Evolutionary conservation across 2,113 vertebrate genomes (phyloP).

Genomic region (Laterallus jamaicensis): DNA sequence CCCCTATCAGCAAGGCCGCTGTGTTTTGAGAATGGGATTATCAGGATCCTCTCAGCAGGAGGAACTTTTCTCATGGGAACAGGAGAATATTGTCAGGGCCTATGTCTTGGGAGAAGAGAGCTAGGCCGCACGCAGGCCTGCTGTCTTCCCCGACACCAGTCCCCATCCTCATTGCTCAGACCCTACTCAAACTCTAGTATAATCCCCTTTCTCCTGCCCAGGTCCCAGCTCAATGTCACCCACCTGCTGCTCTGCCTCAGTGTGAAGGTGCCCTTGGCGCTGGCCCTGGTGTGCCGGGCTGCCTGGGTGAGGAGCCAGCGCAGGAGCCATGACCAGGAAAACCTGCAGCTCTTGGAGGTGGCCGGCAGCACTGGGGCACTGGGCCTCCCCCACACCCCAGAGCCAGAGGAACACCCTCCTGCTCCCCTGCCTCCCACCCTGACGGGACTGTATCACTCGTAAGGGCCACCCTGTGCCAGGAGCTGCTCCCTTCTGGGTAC

Average conservation of each 20-base stretch:
- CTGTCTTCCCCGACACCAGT: no score
- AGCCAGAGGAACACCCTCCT: rapidly evolving
- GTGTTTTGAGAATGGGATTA: no score
- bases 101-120: no score
- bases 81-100: no score
- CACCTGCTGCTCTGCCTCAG: neutral
- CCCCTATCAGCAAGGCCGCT: no score
- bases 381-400: rapidly evolving
- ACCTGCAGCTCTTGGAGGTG: neutral
- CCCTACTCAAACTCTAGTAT: neutral
- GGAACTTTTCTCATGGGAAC: no score
- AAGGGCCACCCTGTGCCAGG: rapidly evolving
- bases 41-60: no score
- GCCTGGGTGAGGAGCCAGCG: neutral
- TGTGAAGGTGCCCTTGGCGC: neutral
- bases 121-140: no score
- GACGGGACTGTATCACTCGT: rapidly evolving
- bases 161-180: neutral
- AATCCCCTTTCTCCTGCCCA: neutral
- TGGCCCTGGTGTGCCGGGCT: neutral
- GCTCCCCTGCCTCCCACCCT: rapidly evolving
- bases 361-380: rapidly evolving
- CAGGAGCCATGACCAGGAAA: neutral
- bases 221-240: neutral
- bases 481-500: rapidly evolving